Percentiles rank a stretch among this genome's conserved stretches.
These are phyloP conservation scores for Macquaria ambigua DNA, from an alignment of 2,113 vertebrate genomes.

Conservation along the genomic window DNA sequence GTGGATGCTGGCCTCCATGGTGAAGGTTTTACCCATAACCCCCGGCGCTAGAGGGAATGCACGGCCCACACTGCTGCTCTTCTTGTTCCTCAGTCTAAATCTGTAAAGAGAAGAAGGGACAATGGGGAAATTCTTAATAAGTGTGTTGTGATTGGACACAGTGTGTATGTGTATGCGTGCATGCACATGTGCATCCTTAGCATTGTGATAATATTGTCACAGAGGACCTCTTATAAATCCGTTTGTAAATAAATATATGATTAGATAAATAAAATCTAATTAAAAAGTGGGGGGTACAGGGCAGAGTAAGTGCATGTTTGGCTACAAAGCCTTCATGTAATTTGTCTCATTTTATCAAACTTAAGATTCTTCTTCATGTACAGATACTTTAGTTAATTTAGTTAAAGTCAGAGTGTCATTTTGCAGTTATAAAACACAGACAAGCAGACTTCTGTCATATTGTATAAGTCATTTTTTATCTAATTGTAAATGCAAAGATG, in stretches of 20 bases:
- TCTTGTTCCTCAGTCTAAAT: constrained; percentile 96
- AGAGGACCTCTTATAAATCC: neutral
- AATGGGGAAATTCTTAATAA: constrained; percentile 29
- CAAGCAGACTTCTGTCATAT: neutral
- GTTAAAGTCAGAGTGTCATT: too few relatives aligned
- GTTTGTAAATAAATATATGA: neutral
- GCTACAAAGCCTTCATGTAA: neutral
- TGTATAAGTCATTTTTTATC: neutral
- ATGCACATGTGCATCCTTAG: neutral
- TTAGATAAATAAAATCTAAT: constrained; percentile 9
- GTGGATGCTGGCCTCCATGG: constrained; percentile 83
- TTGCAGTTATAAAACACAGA: neutral
- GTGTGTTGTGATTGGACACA: neutral
- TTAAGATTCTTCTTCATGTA: neutral
- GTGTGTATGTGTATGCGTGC: too few relatives aligned
- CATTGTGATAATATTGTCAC: neutral
- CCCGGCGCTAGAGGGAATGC: constrained; percentile 85
- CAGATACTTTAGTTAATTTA: neutral
- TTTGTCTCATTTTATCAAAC: neutral
- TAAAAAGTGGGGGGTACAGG: neutral
- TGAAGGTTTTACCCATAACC: constrained; percentile 81
- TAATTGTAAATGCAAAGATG: neutral
- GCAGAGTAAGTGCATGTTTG: too few relatives aligned
- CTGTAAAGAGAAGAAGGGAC: constrained; percentile 71
- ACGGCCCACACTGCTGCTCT: constrained; percentile 89